Evolutionary conservation across 2,888 invertebrate species (phyloP).

Genomic region (Eupeodes latifasciatus): DNA sequence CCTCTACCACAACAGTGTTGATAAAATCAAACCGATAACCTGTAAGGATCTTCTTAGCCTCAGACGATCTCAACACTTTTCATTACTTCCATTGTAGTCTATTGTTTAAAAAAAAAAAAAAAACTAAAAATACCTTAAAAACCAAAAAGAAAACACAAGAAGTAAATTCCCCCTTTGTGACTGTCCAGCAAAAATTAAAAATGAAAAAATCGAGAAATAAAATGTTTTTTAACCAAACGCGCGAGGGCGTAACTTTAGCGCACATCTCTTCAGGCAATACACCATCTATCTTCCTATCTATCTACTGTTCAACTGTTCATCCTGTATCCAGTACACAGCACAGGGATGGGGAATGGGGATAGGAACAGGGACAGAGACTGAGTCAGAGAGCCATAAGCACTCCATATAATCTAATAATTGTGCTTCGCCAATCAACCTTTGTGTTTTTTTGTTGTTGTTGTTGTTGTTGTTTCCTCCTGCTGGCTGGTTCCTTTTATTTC

Average conservation of each 20-base stretch:
- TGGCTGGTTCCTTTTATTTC: conserved; percentile 17
- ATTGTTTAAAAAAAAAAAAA: conserved; percentile 38
- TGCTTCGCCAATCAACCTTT: conserved; percentile 68
- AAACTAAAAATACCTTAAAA: conserved; percentile 26
- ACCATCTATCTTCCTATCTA: conserved; percentile 59
- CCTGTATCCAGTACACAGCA: neutral
- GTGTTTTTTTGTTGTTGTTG: conserved; percentile 31
- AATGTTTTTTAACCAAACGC: neutral
- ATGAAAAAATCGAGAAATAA: conserved; percentile 3
- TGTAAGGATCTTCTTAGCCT: conserved; percentile 45
- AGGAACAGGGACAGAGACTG: no score
- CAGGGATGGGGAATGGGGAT: no score
- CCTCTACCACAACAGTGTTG: conserved; percentile 13
- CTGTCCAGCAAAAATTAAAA: neutral
- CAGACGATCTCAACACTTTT: conserved; percentile 59
- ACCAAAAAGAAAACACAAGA: neutral
- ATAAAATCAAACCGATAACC: conserved; percentile 66
- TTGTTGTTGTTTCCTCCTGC: conserved; percentile 34
- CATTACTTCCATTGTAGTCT: conserved; percentile 51
- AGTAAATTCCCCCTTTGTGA: conserved; percentile 8
- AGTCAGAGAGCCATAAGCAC: conserved; percentile 66
- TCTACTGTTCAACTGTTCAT: conserved; percentile 44
- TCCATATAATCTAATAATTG: conserved; percentile 75
- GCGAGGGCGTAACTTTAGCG: conserved; percentile 63
- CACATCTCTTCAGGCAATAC: conserved; percentile 58